Conservation (phyloP, 2,888 invertebrate species). For the Deroplatys truncata region DNA sequence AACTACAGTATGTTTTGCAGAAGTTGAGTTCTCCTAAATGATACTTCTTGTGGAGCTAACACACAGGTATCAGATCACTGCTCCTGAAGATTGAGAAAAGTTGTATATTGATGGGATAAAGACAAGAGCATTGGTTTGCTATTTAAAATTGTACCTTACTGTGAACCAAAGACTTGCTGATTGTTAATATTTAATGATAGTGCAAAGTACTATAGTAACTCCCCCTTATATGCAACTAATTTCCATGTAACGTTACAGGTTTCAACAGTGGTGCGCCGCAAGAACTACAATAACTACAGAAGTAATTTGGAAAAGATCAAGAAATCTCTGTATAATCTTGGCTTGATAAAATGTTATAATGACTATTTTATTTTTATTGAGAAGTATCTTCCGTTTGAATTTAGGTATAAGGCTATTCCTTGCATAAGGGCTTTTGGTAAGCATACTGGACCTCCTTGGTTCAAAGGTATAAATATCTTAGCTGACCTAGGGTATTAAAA, state of each 20-base stretch:
- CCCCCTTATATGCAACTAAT: too few species aligned
- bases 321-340: not conserved
- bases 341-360: not conserved
- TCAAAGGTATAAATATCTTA: not conserved
- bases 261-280: not conserved
- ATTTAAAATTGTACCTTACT: too few species aligned
- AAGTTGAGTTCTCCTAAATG: too few species aligned
- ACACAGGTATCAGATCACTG: too few species aligned
- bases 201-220: too few species aligned
- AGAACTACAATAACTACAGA: not conserved
- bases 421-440: not conserved
- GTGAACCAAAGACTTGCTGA: too few species aligned
- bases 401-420: not conserved
- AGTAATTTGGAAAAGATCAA: not conserved
- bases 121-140: too few species aligned
- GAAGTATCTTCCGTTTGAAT: not conserved
- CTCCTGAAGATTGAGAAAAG: too few species aligned
- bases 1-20: too few species aligned
- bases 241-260: not conserved
- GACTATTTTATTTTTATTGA: conserved; percentile 10
- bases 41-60: too few species aligned
- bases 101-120: too few species aligned
- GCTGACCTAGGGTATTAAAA: not conserved
- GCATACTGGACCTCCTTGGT: not conserved
- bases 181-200: too few species aligned